A percentile compares a stretch with the other conserved stretches of the same genome.
Conservation (phyloP, 2,888 invertebrate genomes). For the Parnassius orleans region DNA sequence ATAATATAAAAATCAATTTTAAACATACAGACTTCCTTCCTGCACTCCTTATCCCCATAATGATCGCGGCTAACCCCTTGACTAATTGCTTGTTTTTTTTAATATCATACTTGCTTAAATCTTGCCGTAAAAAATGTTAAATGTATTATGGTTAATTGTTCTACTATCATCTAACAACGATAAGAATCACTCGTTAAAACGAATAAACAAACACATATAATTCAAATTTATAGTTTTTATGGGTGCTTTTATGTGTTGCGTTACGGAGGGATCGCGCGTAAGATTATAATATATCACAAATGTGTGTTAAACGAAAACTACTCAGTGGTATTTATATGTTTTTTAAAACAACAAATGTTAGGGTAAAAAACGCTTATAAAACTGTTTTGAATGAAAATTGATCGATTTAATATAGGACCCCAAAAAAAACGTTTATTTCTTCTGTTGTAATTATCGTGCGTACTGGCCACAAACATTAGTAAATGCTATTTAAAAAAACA, state of each 20-base stretch:
- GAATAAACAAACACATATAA: conserved; percentile 51
- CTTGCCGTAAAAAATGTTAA: no score
- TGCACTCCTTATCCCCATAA: neutral
- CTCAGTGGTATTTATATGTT: conserved; percentile 68
- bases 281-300: conserved; percentile 63
- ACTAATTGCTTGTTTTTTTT: conserved; percentile 3
- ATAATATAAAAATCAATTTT: no score
- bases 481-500: no score
- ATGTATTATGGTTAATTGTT: neutral
- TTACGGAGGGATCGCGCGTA: conserved; percentile 19
- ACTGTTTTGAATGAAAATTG: no score
- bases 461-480: no score
- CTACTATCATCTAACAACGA: conserved; percentile 12
- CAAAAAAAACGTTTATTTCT: no score
- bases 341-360: no score
- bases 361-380: no score
- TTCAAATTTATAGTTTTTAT: conserved; percentile 53
- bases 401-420: no score
- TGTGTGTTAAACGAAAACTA: conserved; percentile 58
- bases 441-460: no score
- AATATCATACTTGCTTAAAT: neutral
- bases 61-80: conserved; percentile 2
- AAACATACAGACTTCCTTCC: no score
- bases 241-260: conserved; percentile 41
- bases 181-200: conserved; percentile 31